Percentiles rank a stretch among this genome's conserved stretches.
Conservation (phyloP, 1,140 invertebrate genomes). For the Penaeus japonicus region DNA sequence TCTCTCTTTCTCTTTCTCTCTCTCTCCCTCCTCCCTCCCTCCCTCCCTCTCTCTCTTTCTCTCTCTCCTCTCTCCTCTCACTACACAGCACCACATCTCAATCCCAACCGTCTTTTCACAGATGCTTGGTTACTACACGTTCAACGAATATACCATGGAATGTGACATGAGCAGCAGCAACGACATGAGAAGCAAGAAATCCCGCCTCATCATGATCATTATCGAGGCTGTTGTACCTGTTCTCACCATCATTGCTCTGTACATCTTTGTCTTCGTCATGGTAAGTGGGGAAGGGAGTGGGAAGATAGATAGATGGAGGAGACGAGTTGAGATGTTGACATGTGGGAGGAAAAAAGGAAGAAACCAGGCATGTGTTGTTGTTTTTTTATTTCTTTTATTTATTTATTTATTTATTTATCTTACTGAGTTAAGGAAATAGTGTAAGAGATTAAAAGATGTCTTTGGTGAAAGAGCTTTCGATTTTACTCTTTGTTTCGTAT, state of each 20-base stretch:
- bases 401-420: too few species aligned
- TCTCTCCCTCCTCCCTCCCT: background rate
- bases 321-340: background rate
- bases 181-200: background rate
- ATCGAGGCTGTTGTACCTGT: constrained; percentile 37
- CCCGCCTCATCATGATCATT: background rate
- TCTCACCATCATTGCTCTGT: constrained; percentile 20
- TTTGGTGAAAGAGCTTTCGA: too few species aligned
- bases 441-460: too few species aligned
- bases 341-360: background rate
- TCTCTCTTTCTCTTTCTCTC: background rate
- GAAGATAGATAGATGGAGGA: background rate
- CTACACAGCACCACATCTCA: background rate
- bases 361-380: background rate
- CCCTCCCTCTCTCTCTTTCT: background rate
- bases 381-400: too few species aligned
- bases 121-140: constrained; percentile 14
- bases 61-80: background rate
- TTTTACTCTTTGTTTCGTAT: too few species aligned
- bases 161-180: background rate
- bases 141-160: constrained; percentile 17
- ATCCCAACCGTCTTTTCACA: background rate
- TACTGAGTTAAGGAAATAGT: too few species aligned
- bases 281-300: background rate
- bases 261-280: constrained; percentile 42